phyloP scores from a whole-genome alignment of 2,113 vertebrate genomes.

The Tragelaphus strepsiceros region DNA sequence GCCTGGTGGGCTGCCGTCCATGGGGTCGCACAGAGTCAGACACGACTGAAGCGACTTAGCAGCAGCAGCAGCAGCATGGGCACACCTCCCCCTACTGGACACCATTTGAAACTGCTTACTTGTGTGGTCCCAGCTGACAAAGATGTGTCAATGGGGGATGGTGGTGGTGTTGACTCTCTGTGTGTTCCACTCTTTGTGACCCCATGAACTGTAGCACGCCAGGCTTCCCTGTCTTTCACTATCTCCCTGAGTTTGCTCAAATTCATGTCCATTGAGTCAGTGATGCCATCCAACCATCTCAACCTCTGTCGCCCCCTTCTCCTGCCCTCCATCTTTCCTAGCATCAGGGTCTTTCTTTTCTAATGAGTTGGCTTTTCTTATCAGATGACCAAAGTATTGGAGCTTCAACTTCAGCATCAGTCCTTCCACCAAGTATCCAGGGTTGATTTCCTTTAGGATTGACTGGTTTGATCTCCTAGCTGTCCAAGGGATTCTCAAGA shows the following conservation, averaged over 20 bases:
- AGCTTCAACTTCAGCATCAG: not conserved
- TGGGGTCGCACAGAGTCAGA: too few species aligned
- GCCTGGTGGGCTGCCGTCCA: too few species aligned
- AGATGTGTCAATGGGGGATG: not conserved
- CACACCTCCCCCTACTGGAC: constrained; percentile 56
- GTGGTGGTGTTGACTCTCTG: not conserved
- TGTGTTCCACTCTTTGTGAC: not conserved
- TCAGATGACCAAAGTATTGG: not conserved
- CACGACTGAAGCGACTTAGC: too few species aligned
- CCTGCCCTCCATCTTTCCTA: not conserved
- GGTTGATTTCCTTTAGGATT: not conserved
- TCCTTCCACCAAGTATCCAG: not conserved
- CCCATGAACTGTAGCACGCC: not conserved
- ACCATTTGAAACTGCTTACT: not conserved
- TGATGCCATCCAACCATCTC: not conserved
- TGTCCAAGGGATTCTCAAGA: not conserved
- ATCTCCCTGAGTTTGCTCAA: not conserved
- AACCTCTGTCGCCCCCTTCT: not conserved
- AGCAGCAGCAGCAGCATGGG: not conserved
- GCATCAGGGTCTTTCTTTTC: not conserved
- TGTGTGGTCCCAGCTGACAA: not conserved
- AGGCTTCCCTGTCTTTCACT: not conserved
- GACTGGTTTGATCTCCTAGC: not conserved
- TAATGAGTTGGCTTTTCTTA: not conserved
- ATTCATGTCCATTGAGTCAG: not conserved